phyloP scores from a whole-genome alignment of 2,888 invertebrate genomes.

The Epinotia ramella region DNA sequence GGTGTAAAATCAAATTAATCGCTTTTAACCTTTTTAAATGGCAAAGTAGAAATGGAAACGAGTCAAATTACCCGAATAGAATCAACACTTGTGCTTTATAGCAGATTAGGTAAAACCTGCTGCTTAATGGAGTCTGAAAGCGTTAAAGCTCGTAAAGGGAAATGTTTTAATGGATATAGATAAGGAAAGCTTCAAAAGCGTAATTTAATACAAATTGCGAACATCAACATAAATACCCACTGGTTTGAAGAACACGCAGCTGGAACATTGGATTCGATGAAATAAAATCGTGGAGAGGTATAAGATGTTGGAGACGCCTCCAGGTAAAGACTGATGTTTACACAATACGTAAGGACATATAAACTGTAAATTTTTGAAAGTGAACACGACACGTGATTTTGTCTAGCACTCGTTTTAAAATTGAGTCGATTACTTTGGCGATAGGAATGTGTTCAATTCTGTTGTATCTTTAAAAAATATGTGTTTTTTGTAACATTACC shows the following conservation, averaged over 20 bases:
- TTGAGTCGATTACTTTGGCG: no score
- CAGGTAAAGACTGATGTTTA: background rate
- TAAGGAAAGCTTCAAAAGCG: slow-evolving; percentile 52
- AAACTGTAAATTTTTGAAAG: no score
- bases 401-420: no score
- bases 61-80: slow-evolving; percentile 6
- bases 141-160: slow-evolving; percentile 47
- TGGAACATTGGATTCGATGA: background rate
- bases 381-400: no score
- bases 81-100: slow-evolving; percentile 44
- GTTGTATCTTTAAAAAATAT: no score
- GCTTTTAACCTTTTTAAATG: slow-evolving; percentile 3
- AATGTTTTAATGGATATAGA: slow-evolving; percentile 50
- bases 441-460: no score
- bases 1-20: background rate
- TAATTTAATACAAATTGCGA: slow-evolving; percentile 47
- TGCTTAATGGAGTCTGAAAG: slow-evolving; percentile 47
- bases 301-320: background rate
- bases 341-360: no score
- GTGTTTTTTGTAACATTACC: no score
- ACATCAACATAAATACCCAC: slow-evolving; percentile 37
- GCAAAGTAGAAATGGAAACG: slow-evolving; percentile 8
- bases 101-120: slow-evolving; percentile 41
- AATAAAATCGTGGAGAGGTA: background rate
- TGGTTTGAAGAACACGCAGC: slow-evolving; percentile 10